Base-by-base conservation (phyloP, 2,888 invertebrate species). In the Octodonta nipae region DNA sequence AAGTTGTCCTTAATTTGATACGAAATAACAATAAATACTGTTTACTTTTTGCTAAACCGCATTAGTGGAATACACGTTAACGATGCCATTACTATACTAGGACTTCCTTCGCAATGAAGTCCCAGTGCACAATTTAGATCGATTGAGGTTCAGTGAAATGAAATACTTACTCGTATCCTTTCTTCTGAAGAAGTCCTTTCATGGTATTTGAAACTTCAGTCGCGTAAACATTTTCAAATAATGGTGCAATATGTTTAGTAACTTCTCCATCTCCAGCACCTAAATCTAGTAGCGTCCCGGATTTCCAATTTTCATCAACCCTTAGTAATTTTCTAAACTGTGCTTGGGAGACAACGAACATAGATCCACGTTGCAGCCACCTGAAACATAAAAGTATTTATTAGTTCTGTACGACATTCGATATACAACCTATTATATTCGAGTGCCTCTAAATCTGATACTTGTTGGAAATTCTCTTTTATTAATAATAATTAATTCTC, bases 211-310 rank as follows among this genome's bases (percentile, higher is more conserved):
- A 93, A 43, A 91, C 79, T 63, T 96, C 96, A 0, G 95, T 96
- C 32, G 82, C 88, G 61, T 81, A 87, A 26, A 83, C 75, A 33
- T 71, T 65, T 4, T 68, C 58, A 64, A 82, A 89, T 40, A 83
- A 71, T 31, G 73, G 68, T 1, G 79, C 73, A 62, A 93, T 74
- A 36, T 79, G 73, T 11, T 77, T 67, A 24, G 93, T 93, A 31
- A 93, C 89, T 52, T 83, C 81, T 1, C 96, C 96, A 65, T 96
- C 95, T 2, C 95, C 95, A 2, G 95, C 93, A 28, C 95, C 95
- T 32, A 95, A 70, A 65, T 95, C 93, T 28, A 93, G 67, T 25
- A 81, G 54, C 5, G 73, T 63, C 33, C 67, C 54, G 55, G 65
- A 57, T 26, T 55, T 54, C 47, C 64, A 66, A n/a, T 41, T 40